phyloP scores from a whole-genome alignment of 2,797 vertebrate genomes.

The Chromobotia macracanthus region DNA sequence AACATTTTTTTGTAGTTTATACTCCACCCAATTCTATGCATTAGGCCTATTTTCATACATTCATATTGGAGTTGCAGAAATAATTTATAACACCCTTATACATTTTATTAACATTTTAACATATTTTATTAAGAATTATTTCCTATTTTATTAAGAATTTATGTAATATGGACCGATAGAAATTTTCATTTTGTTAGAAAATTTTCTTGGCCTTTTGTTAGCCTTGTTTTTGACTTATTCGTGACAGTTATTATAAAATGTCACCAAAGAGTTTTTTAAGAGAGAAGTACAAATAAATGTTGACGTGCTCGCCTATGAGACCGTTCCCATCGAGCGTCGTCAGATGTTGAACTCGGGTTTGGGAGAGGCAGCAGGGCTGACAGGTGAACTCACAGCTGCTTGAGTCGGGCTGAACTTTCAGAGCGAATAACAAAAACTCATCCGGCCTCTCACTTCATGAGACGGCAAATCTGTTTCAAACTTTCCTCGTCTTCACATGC shows the following conservation, averaged over 20 bases:
- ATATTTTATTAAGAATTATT: no score
- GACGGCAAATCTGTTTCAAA: no score
- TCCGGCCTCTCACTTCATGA: slow-evolving; percentile 61
- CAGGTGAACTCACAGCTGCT: slow-evolving; percentile 88
- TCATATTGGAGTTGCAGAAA: no score
- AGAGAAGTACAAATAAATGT: slow-evolving; percentile 83
- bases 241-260: neutral
- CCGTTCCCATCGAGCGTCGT: slow-evolving; percentile 86
- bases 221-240: slow-evolving; percentile 1
- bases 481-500: slow-evolving; percentile 40
- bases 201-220: no score
- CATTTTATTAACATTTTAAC: no score
- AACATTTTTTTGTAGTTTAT: no score
- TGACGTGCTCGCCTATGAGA: slow-evolving; percentile 89
- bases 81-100: no score
- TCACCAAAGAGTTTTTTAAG: slow-evolving; percentile 68
- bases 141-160: no score
- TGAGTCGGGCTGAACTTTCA: slow-evolving; percentile 70
- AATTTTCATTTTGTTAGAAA: no score
- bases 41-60: slow-evolving; percentile 27
- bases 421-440: slow-evolving; percentile 55
- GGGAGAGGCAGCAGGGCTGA: slow-evolving; percentile 90
- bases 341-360: slow-evolving; percentile 86
- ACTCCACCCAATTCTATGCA: no score
- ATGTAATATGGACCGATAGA: no score